Evolutionary conservation across 1,140 invertebrate species (phyloP).

Genomic region (Trichonephila clavipes): DNA sequence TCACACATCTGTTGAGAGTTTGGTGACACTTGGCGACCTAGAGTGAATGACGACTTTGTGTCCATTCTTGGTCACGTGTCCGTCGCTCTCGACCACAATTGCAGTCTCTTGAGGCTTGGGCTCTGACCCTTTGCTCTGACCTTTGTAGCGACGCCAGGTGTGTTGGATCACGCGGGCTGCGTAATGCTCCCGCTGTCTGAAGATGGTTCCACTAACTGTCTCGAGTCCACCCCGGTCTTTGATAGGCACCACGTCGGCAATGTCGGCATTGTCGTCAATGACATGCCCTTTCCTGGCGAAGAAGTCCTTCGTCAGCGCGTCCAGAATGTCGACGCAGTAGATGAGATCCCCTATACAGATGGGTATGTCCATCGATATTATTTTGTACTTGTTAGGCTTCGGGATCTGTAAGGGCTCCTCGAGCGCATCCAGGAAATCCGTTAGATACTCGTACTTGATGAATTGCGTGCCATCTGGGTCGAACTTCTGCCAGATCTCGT

Average conservation of each 20-base stretch:
- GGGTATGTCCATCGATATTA: slow-evolving; percentile 98
- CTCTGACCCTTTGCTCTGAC: slow-evolving; percentile 78
- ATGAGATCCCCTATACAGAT: slow-evolving; percentile 98
- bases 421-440: slow-evolving; percentile 96
- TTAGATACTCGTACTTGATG: slow-evolving; percentile 95
- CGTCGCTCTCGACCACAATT: slow-evolving; percentile 90
- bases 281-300: slow-evolving; percentile 92
- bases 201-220: slow-evolving; percentile 94
- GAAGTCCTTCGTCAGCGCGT: slow-evolving; percentile 94
- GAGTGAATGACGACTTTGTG: slow-evolving; percentile 94
- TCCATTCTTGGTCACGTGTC: slow-evolving; percentile 89
- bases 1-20: slow-evolving; percentile 90
- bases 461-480: slow-evolving; percentile 99
- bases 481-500: slow-evolving; percentile 99
- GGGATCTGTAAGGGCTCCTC: slow-evolving; percentile 97
- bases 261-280: slow-evolving; percentile 78
- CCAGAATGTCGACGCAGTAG: slow-evolving; percentile 98
- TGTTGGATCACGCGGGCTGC: slow-evolving; percentile 96
- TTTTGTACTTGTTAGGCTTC: slow-evolving; percentile 99
- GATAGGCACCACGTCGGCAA: slow-evolving; percentile 87
- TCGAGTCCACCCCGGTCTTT: slow-evolving; percentile 94
- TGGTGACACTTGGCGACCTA: slow-evolving; percentile 90
- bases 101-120: slow-evolving; percentile 84
- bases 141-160: slow-evolving; percentile 86
- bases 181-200: slow-evolving; percentile 97